phyloP scores from a whole-genome alignment of 2,888 invertebrate genomes.

The Gortyna flavago region DNA sequence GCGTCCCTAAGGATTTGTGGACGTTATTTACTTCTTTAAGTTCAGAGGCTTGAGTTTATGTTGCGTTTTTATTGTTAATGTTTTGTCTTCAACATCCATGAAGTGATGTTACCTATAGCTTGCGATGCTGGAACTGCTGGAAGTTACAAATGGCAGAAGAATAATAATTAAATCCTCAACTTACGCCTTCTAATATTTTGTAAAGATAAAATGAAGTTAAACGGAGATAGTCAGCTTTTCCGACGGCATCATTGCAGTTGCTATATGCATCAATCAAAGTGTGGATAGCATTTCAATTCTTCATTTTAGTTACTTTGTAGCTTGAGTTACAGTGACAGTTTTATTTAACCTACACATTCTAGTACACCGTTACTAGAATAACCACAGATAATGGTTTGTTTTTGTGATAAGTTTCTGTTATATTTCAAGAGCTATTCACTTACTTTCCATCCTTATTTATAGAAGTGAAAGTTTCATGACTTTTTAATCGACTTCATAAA shows the following conservation, averaged over 20 bases:
- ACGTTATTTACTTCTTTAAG: slow-evolving; percentile 60
- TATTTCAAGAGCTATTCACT: not conserved
- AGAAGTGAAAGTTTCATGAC: slow-evolving; percentile 3
- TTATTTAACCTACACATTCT: not conserved
- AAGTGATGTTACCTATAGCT: not conserved
- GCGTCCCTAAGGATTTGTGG: slow-evolving; percentile 78
- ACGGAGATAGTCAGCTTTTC: not conserved
- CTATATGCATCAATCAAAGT: not conserved
- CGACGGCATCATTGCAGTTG: not conserved
- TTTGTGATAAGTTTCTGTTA: not conserved
- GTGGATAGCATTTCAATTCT: not conserved
- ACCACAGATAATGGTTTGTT: not conserved
- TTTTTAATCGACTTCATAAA: not conserved
- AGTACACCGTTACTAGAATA: not conserved
- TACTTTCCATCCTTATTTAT: not conserved
- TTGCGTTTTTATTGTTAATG: slow-evolving; percentile 26
- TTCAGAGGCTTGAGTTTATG: slow-evolving; percentile 43
- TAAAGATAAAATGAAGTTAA: not conserved
- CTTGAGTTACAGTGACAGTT: not conserved
- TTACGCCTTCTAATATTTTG: not conserved
- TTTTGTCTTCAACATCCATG: slow-evolving; percentile 15
- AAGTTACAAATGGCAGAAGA: not conserved
- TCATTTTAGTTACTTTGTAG: not conserved
- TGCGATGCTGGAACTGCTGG: not conserved
- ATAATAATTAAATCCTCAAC: not conserved